Evolutionary conservation across 2,113 vertebrate genomes (phyloP), one percentile per base, ranked within the genome.

Genomic region (Anoura caudifer): DNA sequence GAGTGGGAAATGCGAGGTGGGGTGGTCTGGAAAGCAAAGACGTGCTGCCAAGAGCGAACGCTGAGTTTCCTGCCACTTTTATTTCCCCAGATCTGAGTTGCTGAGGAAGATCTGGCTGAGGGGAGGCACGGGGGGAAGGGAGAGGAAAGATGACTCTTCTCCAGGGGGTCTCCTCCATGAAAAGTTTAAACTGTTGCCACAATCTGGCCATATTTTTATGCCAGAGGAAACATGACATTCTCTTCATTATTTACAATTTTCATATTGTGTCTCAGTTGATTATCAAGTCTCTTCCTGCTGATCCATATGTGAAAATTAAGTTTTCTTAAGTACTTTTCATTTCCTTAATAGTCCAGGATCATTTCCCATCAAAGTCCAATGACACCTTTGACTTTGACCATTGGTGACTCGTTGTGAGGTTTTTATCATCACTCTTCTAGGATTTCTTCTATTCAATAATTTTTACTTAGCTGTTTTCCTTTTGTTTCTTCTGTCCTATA

Each of bases 1-100:
- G 43, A 93, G 87, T 69, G 93, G 79, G 80, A 96, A 93, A 76
- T 63, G 83, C 43, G 13, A 5, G 86, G 33, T 22, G 76, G 47
- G 50, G 81, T 11, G 65, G 50, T 28, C 67, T 73, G 56, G n/a
- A 54, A 87, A 89, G 92, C 91, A 94, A 69, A 54, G 73, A 82
- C 75, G 75, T 12, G n/a, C 61, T 97, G 96, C 96, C 91, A 97
- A 96, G 86, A 95, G 59, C 79, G 81, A 95, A 94, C 2, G 10
- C 82, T 97, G 93, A 84, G 87, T 95, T 96, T 97, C 96, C 96
- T 97, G 89, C 88, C 3, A 1, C 81, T 94, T 97, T 97, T 83
- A 96, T 97, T 95, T 94, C 90, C 95, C 24, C 0, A 90, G 91
- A 96, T 94, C 80, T 38, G 94, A 95, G 88, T 76, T 89, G 61